Base-by-base conservation (phyloP, 2,113 vertebrate genomes). In the Istiophorus platypterus region DNA sequence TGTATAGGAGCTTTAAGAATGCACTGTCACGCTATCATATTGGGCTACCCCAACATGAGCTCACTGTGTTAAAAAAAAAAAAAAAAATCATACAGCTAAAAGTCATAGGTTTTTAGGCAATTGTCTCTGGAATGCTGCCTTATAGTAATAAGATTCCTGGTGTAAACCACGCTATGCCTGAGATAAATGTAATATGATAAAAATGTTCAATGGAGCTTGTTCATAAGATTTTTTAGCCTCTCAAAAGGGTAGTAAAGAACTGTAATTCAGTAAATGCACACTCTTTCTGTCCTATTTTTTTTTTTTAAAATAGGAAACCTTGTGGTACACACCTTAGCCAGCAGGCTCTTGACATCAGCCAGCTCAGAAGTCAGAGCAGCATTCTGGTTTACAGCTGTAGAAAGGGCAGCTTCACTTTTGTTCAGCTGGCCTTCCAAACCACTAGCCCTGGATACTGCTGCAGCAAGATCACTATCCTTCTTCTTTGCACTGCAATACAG, bases 341-440 rank as follows among this genome's bases (percentile, higher is more conserved):
- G 95, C 66, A 96, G 95, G 52, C 94, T 92, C 71, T 95, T 97
- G 52, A 98, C 65, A 66, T 99, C 97, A 0, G 94, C 95, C 41
- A 97, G 90, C 13, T 99, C 97, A 0, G 92, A 94, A 10, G 95
- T 95, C 69, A 99, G 92, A 12, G 81, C 77, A 0, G 92, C 91
- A 10, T 97, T 98, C 82, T 98, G 97, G 0, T 96, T 94, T 2
- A 97, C 90, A 31, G 98, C 96, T 0, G 97, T 95, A 0, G 93
- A 93, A 42, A 99, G 96, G 10, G 97, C 92, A 0, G 95, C 97
- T 81, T 99, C 97, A 0, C 95, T 99, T 71, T 97, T 95, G 0
- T 97, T 97, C 85, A 96, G 95, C 49, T 97, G 93, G 5, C 95
- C 92, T 80, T 99, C 98, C 85, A 99, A 94, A 29, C 96, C 96